Evolutionary conservation across 2,113 vertebrate genomes (phyloP), one percentile per base, ranked within the genome.

Genomic region (Lycocorax pyrrhopterus): DNA sequence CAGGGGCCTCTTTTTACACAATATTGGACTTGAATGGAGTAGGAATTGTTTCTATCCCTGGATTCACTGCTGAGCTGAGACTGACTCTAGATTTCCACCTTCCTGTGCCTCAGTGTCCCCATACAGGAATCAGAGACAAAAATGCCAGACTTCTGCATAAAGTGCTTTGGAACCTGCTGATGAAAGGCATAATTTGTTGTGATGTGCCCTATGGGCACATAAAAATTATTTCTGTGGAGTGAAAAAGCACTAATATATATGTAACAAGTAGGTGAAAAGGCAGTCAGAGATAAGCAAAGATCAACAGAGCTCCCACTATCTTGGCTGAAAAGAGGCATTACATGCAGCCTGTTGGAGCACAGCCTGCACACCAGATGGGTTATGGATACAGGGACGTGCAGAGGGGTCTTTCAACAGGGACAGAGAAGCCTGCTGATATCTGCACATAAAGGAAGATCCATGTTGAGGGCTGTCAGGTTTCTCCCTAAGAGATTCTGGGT

Each of bases 361-460:
- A 78, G 71, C 47, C 75, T 35, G 27, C 12, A 68, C 41, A 19
- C 35, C 74, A 63, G 69, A 47, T 19, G 60, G 63, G 27, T 59
- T 35, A 23, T 0, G 0, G 46, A 17, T 22, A 29, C 5, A 3
- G 46, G 20, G 32, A 53, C 0, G 0, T 78, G 51, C 43, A 58
- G 62, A 59, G 13, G 9, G 14, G 23, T 49, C 62, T 43, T 85
- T 47, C 79, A 27, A 27, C 10, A 49, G 21, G 44, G 56, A 53
- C 2, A 2, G 47, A 44, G 52, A 67, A 85, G 32, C 29, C 44
- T 44, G 26, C 35, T 52, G 53, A 27, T 27, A 44, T 9, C 62
- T 37, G 39, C 47, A 67, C 56, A n/a, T 26, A 51, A 59, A 82
- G 16, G 7, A 56, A 91, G n/a, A 79, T 21, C 47, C 67, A 14